Base-by-base conservation (phyloP, 1,140 invertebrate species). In the Nomia melanderi region DNA sequence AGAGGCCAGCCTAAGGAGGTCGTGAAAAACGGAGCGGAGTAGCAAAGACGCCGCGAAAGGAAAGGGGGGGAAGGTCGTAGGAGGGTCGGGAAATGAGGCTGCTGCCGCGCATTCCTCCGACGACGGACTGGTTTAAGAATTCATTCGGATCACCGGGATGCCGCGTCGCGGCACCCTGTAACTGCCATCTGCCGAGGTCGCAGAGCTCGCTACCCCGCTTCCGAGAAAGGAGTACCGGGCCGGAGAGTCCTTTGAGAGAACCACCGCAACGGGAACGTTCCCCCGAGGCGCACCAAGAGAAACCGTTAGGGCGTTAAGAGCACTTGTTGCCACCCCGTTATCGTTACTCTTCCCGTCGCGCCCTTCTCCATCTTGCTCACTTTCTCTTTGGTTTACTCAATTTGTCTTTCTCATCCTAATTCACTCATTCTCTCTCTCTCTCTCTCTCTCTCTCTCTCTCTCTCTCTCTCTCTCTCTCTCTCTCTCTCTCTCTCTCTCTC, bases 291-390 rank as follows among this genome's bases (percentile, higher is more conserved):
- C 36, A 41, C 53, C 60, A 67, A 83, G 50, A 66, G 67, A 79
- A 54, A 65, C 79, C 60, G 64, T 74, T 79, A 83, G 75, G 60
- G 66, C 60, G 75, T 81, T 86, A 79, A 79, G 77, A 77, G 78
- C 74, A 82, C 85, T 79, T 79, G 81, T 85, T 82, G 81, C 84
- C 80, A 66, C 54, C 60, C 56, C 57, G 59, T 80, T 84, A 69
- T 78, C 82, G 79, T 84, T 84, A 82, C 74, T 83, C 66, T 70
- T 74, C n/a, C 69, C 36, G 14, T 14, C 29, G 36, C 53, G n/a
- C 23, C 29, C 39, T 56, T 50, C 67, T 66, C 60, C 47, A 12
- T 33, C 31, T 54, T 44, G 2, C 41, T 44, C 41, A 14, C 11
- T 44, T 0, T 14, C 27, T 3, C 33, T 25, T 20, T 29, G 47